Base-by-base conservation (phyloP, 2,113 vertebrate genomes). In the Cepphus grylle region DNA sequence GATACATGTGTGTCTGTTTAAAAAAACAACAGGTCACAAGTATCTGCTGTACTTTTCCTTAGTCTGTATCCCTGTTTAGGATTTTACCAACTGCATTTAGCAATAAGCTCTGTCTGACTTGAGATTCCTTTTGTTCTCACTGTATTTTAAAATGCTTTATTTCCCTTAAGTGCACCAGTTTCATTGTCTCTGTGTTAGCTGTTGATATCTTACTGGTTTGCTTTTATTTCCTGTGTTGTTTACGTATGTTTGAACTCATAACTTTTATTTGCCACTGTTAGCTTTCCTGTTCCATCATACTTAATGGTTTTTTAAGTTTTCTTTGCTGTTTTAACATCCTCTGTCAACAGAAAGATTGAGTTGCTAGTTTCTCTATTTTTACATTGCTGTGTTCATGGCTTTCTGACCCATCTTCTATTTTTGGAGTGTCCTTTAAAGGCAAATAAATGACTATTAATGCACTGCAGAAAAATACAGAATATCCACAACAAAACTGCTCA, bases 321-420 rank as follows among this genome's bases (percentile, higher is more conserved):
- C 20, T 91, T 79, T 80, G 36, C 53, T 5, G 12, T 61, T 88
- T 80, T 71, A 74, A 55, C 25, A 32, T 81, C 32, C 16, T 61
- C 29, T 50, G 29, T n/a, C 32, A 91, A 34, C 10, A 63, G 23
- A 61, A 93, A 70, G 59, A 77, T 10, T 14, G 40, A 87, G 29
- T 74, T 93, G 11, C 36, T 12, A 15, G 42, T 71, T 86, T 91
- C 17, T 77, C 6, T 80, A 59, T 84, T 62, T 40, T 67, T 38
- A 30, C 23, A 15, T 55, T 58, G 40, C 6, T 30, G 25, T 67
- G 6, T 55, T 90, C 21, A 4, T 76, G 70, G 38, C n/a, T 96
- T 95, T 90, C 73, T 87, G 72, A 73, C 40, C 29, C 21, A 36
- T 63, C 50, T 86, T 23, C 30, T 87, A 8, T 16, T 92, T 95